Evolutionary conservation across 1,140 invertebrate genomes (phyloP), one percentile per base, ranked within the genome.

Genomic region (Melanaphis sacchari): DNA sequence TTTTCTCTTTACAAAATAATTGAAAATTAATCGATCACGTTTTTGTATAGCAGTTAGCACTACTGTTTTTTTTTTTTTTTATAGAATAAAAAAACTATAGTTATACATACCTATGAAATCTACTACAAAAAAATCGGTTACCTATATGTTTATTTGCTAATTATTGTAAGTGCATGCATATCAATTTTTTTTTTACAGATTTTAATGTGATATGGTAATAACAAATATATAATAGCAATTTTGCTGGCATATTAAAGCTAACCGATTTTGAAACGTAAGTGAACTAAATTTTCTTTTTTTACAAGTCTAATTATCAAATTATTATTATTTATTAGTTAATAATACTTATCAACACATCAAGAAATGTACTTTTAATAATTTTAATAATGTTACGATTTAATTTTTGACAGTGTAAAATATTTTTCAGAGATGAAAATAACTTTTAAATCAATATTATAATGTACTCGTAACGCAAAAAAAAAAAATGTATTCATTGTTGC

Each of bases 1-100:
- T 91, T 90, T 88, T 89, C 36, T 52, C n/a, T 38, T 24, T 7
- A 11, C n/a, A 40, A 46, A 52, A 52, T 52, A 89, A 89, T 89
- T 88, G 26, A n/a, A 91, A 91, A 91, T 43, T 91, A 40, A 91
- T 11, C n/a, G 59, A 91, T 91, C 90, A 91, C 41, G 90, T 91
- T 91, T 54, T 76, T 66, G 49, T 43, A 43, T 24, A 91, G 82
- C 49, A 91, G 66, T 49, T 76, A n/a, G 43, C 40, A 81, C 41
- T 41, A 38, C 41, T n/a, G 18, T 49, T 46, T 91, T 91, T 41
- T 91, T n/a, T 7, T 49, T 46, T 91, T 91, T 41, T 91, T 91
- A 82, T 82, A 43, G 26, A 76, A 90, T 59, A 59, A 88, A 88
- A 89, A 89, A 90, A 90, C n/a, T 76, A n/a, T 5, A 38, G 24